Evolutionary conservation across 2,113 vertebrate species (phyloP).

Genomic region (Dinomys branickii): DNA sequence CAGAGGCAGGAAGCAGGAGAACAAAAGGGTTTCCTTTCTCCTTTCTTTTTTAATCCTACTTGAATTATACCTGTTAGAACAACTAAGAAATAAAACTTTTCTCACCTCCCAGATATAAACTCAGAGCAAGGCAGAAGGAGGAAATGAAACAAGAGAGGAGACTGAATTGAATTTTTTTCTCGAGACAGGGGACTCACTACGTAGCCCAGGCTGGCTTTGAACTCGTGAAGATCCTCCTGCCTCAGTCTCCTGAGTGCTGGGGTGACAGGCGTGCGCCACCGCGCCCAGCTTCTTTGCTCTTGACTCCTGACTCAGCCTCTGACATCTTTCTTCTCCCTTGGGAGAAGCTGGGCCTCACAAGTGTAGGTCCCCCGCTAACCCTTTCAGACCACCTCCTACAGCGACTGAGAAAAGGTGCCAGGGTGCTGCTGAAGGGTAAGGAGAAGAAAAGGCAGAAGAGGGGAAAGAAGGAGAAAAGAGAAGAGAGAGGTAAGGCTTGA

Average conservation of each 20-base stretch:
- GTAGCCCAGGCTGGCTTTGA: background rate
- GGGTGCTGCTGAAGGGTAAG: background rate
- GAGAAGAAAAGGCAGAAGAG: slow-evolving; percentile 10
- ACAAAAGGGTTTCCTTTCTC: background rate
- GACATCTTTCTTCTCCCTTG: background rate
- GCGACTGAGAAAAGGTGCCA: background rate
- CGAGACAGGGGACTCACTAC: background rate
- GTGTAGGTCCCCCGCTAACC: background rate
- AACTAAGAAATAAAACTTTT: slow-evolving; percentile 48
- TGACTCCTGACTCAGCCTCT: background rate
- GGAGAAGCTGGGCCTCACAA: background rate
- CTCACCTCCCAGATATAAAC: background rate
- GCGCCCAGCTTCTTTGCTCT: background rate
- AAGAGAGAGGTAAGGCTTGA: background rate
- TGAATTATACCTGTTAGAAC: slow-evolving; percentile 60
- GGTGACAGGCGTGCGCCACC: background rate
- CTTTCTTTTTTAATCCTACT: background rate
- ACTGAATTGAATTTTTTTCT: background rate
- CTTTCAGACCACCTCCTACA: background rate
- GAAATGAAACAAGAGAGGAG: background rate
- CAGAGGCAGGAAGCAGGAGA: slow-evolving; percentile 39
- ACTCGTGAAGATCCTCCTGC: background rate
- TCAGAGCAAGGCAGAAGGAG: background rate
- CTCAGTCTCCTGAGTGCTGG: background rate
- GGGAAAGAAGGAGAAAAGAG: background rate